These are phyloP conservation scores for Phalacrocorax aristotelis DNA, from an alignment of 2,113 vertebrate species.

Conservation along the genomic window DNA sequence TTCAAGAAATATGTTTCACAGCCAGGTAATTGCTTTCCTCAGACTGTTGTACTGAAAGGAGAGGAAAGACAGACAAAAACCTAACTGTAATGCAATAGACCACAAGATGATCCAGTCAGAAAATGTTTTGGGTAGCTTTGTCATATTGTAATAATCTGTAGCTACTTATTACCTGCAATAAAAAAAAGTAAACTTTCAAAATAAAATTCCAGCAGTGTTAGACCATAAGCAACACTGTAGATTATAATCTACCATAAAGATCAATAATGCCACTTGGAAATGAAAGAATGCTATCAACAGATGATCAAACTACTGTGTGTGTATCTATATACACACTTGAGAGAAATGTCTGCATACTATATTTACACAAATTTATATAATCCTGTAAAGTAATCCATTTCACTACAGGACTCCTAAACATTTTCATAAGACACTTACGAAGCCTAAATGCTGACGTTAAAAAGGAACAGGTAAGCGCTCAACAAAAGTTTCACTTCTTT, in stretches of 20 bases:
- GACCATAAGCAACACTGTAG: background rate
- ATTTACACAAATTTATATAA: background rate
- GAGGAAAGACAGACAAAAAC: background rate
- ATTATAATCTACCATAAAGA: background rate
- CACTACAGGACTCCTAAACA: background rate
- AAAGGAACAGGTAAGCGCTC: background rate
- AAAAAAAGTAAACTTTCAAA: background rate
- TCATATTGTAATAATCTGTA: background rate
- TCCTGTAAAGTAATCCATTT: background rate
- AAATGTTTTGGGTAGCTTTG: background rate
- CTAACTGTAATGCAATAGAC: background rate
- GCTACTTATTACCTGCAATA: background rate
- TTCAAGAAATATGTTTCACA: conserved; percentile 63
- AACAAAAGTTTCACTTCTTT: background rate
- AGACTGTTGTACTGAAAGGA: conserved; percentile 1
- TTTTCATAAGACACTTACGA: background rate
- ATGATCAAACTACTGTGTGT: background rate
- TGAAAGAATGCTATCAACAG: background rate
- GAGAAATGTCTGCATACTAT: background rate
- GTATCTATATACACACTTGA: background rate
- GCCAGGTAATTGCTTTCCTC: conserved; percentile 23
- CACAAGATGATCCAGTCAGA: background rate
- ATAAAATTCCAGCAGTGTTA: background rate
- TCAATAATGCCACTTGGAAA: background rate
- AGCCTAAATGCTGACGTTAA: background rate